Conservation (phyloP, 2,888 invertebrate species). For the Antheraea assamensis region DNA sequence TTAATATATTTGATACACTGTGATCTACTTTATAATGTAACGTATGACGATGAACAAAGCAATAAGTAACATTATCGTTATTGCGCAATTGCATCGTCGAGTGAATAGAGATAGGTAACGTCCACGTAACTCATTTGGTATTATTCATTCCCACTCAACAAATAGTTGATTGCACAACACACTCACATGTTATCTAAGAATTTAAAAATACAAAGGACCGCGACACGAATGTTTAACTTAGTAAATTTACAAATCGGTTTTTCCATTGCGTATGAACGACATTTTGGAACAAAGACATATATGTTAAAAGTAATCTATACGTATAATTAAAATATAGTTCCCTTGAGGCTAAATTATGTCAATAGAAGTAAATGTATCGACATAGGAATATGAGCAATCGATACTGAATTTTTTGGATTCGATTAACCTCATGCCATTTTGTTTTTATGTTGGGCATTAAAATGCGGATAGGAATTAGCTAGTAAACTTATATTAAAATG, state of each 20-base stretch:
- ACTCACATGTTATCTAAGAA: slow-evolving; percentile 12
- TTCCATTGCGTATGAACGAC: neutral
- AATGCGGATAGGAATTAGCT: too few species aligned
- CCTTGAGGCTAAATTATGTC: too few species aligned
- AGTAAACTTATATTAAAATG: too few species aligned
- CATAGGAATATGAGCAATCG: too few species aligned
- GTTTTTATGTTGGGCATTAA: too few species aligned
- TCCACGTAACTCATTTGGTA: slow-evolving; percentile 55
- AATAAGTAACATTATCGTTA: slow-evolving; percentile 31
- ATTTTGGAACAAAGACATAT: neutral
- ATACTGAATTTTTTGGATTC: too few species aligned
- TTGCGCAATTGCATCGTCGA: slow-evolving; percentile 49
- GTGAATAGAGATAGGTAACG: slow-evolving; percentile 48
- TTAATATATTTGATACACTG: slow-evolving; percentile 17
- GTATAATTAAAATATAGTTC: too few species aligned
- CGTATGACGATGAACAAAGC: slow-evolving; percentile 51
- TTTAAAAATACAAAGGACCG: slow-evolving; percentile 2
- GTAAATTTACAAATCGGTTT: slow-evolving; percentile 5
- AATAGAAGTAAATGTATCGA: too few species aligned
- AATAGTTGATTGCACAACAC: slow-evolving; percentile 17
- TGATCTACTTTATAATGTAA: slow-evolving; percentile 41
- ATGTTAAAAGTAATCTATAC: too few species aligned
- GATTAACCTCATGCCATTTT: too few species aligned
- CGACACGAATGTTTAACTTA: slow-evolving; percentile 8
- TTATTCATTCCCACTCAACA: slow-evolving; percentile 35